Evolutionary conservation across 2,797 vertebrate genomes (phyloP), one percentile per base, ranked within the genome.

Genomic region (Menidia menidia): DNA sequence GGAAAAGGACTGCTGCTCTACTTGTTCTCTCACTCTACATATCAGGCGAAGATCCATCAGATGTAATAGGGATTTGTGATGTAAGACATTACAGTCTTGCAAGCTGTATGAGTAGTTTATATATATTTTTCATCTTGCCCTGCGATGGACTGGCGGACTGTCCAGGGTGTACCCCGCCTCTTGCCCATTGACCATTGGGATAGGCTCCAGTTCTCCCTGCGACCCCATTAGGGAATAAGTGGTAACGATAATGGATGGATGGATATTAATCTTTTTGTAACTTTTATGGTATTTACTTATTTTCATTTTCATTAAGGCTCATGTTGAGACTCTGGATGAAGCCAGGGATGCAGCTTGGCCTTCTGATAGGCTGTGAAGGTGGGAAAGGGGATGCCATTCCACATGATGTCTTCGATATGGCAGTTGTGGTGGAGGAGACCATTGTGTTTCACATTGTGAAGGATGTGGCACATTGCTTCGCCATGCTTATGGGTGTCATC

Each of bases 11-110:
- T 13, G 58, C 18, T 47, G 31, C 8, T 30, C 19, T 60, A 30
- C 66, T 52, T 16, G 55, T 55, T 30, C 45, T 68, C 45, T 55
- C 47, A 30, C 14, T 43, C 45, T 58, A n/a, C 64, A 59, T 59
- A 32, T 18, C 45, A 4, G 32, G 18, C 2, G 11, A 60, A 44
- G 47, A 53, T 68, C 57, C 59, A 50, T 54, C 55, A 9, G 0
- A n/a, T 5, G 11, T 54, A 50, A 55, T 70, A 58, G 61, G 51
- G 42, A 55, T 70, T 31, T 70, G 58, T 62, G 18, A 69, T 61
- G 50, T 61, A 61, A 69, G 50, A 39, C 52, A 4, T 54, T 41
- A 1, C 25, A 11, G 41, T 42, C 30, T 3, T 57, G 11, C 16
- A 25, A 25, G 57, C 6, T 33, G 58, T 25, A 25, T 25, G 8